Evolutionary conservation across 2,113 vertebrate genomes (phyloP), one percentile per base, ranked within the genome.

Genomic region (Pogona vitticeps): DNA sequence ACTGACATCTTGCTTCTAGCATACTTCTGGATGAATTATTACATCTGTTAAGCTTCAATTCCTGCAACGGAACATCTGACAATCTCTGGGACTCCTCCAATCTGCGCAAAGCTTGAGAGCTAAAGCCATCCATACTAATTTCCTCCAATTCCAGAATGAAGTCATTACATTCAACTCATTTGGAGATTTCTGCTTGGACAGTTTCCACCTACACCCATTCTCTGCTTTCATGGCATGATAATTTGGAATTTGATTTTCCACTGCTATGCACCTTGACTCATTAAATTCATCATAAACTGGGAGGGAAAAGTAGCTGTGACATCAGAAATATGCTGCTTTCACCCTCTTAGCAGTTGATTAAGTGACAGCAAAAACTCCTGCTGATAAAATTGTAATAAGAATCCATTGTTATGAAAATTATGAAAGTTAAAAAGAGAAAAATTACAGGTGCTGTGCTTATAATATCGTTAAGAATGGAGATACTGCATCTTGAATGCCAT

Each of bases 181-280:
- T 58, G 81, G 21, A 90, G 71, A 86, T 90, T 92, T 92, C 87
- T 90, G 42, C 72, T 88, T 92, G 92, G 87, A 91, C 72, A 88
- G 80, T 26, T 89, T 88, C 89, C 87, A 88, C 83, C 83, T 92
- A 80, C 58, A 59, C 87, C 70, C 65, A 31, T 81, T 63, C 10
- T 90, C 86, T 87, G 18, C 79, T 85, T 92, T 93, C 91, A 77
- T 80, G 70, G 75, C 31, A 56, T 70, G 77, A 85, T 84, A 26
- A 0, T 80, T 86, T 86, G 12, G 15, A 89, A 71, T 71, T 73
- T 78, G 87, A 90, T 90, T 88, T 20, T 56, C 85, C 33, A 2
- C 56, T 80, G 67, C 73, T 88, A 86, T 88, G 31, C 56, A 87
- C 87, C 12, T 52, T 36, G 2, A 38, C 21, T 82, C 59, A 76